phyloP scores from a whole-genome alignment of 2,888 invertebrate species.

The Hofmannophila pseudospretella region DNA sequence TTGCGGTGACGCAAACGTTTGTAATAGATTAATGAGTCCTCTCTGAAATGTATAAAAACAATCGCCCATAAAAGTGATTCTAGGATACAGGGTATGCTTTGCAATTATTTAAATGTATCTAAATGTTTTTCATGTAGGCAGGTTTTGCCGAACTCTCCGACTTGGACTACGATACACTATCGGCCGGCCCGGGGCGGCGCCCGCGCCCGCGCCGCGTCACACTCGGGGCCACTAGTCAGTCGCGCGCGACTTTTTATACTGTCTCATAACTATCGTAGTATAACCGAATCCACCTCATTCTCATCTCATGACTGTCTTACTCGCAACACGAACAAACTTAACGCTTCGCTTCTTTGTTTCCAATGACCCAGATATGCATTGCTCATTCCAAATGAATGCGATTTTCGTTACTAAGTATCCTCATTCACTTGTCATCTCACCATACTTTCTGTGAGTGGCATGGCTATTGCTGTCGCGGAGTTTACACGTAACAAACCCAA shows the following conservation, averaged over 20 bases:
- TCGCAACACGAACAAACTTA: conserved; percentile 31
- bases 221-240: conserved; percentile 71
- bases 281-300: conserved; percentile 48
- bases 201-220: conserved; percentile 30
- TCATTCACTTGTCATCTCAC: conserved; percentile 51
- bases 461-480: conserved; percentile 15
- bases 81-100: conserved; percentile 97
- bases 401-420: conserved; percentile 51
- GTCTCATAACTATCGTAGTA: conserved; percentile 57
- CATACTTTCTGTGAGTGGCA: conserved; percentile 25
- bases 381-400: conserved; percentile 31
- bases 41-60: conserved; percentile 69
- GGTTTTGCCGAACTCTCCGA: conserved; percentile 53
- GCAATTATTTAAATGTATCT: conserved; percentile 89
- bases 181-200: conserved; percentile 39
- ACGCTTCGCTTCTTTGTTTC: conserved; percentile 45
- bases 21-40: conserved; percentile 69
- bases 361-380: conserved; percentile 23
- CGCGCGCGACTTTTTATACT: conserved; percentile 73
- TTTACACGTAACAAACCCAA: conserved; percentile 2
- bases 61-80: conserved; percentile 85
- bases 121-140: conserved; percentile 77
- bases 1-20: conserved; percentile 66
- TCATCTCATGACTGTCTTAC: conserved; percentile 31
- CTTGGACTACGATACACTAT: conserved; percentile 38